Base-by-base conservation (phyloP, 2,113 vertebrate genomes). In the Plecotus auritus region DNA sequence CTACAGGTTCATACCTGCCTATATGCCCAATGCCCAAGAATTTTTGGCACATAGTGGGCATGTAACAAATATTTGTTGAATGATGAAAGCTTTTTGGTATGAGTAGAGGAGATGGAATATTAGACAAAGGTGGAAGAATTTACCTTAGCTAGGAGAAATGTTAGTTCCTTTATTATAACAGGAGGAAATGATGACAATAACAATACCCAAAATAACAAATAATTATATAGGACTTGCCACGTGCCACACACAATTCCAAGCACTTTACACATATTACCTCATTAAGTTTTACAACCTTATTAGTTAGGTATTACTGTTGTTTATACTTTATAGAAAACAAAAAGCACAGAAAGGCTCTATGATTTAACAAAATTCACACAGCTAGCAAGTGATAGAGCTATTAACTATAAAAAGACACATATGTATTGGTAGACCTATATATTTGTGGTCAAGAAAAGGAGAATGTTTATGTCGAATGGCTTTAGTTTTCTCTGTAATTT, bases 401-500 rank as follows among this genome's bases (percentile, higher is more conserved):
- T 96, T 95, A 94, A 80, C 30, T 90, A 45, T 70, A 20, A 47
- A 85, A 89, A 28, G 54, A 78, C 40, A 54, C 18, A 54, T 7
- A 82, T 12, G 10, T 86, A 5, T 83, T 74, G 12, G 42, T 91
- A 32, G 54, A 8, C 30, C 5, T 96, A 94, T 87, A 89, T 64
- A 37, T 69, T 90, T 92, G 9, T 67, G 86, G 66, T 74, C 13
- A 80, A 73, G 23, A 74, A 84, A 30, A 90, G 9, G 8, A 81
- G 22, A 72, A 14, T 3, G 42, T 47, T 67, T 88, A 61, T 67
- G 37, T 69, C 37, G 72, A 92, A 90, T 90, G 20, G 16, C 66
- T 94, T 87, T 42, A 64, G 64, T 81, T 95, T 91, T 67, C 16
- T 56, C 32, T 92, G 12, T 85, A 51, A 82, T 88, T 56, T 87